Evolutionary conservation across 2,888 invertebrate genomes (phyloP).

Genomic region (Crioceris asparagi): DNA sequence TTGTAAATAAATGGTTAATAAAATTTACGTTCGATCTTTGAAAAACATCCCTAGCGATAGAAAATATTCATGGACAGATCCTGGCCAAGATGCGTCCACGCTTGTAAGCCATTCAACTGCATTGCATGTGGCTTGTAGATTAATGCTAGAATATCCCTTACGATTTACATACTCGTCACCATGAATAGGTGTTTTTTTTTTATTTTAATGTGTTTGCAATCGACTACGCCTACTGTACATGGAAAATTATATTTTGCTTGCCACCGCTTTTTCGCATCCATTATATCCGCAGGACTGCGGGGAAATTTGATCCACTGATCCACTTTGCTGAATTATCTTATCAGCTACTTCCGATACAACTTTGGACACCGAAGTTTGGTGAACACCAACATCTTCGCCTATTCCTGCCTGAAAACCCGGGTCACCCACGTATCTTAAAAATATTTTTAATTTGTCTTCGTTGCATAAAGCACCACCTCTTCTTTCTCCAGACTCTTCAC

Average conservation of each 20-base stretch:
- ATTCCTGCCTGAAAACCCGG: conserved; percentile 8
- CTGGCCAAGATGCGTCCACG: conserved; percentile 14
- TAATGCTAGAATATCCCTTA: conserved; percentile 13
- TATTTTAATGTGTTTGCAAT: conserved; percentile 14
- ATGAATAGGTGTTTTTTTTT: conserved; percentile 10
- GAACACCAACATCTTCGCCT: no score
- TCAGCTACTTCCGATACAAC: background rate
- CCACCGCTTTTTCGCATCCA: background rate
- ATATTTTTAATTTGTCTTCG: conserved; percentile 9
- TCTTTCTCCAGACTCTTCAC: conserved; percentile 5
- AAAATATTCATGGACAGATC: conserved; percentile 17
- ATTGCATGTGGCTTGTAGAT: conserved; percentile 17
- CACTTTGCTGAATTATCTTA: conserved; percentile 4
- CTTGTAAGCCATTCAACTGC: conserved; percentile 13
- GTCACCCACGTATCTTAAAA: conserved; percentile 9
- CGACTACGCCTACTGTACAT: conserved; percentile 3
- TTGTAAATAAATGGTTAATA: background rate
- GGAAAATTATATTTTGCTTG: conserved; percentile 1
- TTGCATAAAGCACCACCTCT: conserved; percentile 9
- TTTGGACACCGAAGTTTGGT: conserved; percentile 2
- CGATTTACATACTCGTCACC: conserved; percentile 18
- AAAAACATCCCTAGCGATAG: no score
- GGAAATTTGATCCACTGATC: conserved; percentile 4
- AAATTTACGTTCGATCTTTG: no score
- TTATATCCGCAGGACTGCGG: background rate